Base-by-base conservation (phyloP, 2,113 vertebrate species). In the Urocitellus parryii region DNA sequence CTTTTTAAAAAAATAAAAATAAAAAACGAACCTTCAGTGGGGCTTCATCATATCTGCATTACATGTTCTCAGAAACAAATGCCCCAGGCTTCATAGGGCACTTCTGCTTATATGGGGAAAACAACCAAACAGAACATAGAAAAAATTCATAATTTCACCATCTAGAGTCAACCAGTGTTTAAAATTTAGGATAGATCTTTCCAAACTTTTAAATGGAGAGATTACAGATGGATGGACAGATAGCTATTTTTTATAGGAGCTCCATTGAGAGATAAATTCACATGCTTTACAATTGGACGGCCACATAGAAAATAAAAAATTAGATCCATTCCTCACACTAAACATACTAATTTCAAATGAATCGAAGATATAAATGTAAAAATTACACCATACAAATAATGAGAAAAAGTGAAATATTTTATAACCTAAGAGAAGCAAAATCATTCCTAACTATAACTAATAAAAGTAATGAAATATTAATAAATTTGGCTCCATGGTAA, bases 391-490 rank as follows among this genome's bases (percentile, higher is more conserved):
- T 34, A 79, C 8, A 96, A 95, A 83, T 42, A 82, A 90, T 39
- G 27, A 56, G 42, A 17, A 53, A 65, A 86, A 20, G 6, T 84
- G 58, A 94, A 88, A 78, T 77, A 72, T 34, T 93, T 96, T 39
- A 73, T 77, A 82, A 78, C 7, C 27, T 18, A 73, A 65, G 6
- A 48, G n/a, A 97, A 18, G 29, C 65, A 79, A 92, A 88, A 68
- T 77, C 42, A 42, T 77, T 70, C 65, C 67, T 67, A 80, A 79
- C 37, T 79, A 65, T 63, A 77, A 34, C 42, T 79, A 22, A 18
- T 70, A 84, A 83, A 96, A 87, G 29, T 51, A 51, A 85, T 53
- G 94, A 94, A 96, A 72, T 32, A 86, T 27, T 63, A 92, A 72
- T 39, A 86, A 45, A 45, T 56, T 48, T 18, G 20, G 17, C 32